phyloP scores from a whole-genome alignment of 2,797 vertebrate species.

The Lutjanus campechanus region DNA sequence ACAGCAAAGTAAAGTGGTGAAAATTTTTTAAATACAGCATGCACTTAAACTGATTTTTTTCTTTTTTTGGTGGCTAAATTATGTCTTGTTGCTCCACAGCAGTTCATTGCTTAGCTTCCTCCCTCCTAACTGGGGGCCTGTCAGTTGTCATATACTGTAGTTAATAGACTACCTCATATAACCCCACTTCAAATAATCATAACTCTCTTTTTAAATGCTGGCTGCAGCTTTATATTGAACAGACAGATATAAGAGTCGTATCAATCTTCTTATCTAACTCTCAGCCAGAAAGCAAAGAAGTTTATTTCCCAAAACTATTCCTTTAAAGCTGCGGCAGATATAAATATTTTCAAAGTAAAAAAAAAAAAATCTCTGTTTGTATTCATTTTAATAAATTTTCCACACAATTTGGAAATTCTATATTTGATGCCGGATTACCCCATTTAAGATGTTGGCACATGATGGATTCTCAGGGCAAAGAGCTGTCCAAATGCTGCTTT shows the following conservation, averaged over 20 bases:
- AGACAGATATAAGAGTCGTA: not conserved
- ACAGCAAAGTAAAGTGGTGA: no score
- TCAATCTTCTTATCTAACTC: not conserved
- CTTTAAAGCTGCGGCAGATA: not conserved
- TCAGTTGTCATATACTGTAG: no score
- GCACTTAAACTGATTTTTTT: no score
- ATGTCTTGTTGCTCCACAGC: no score
- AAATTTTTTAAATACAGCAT: no score
- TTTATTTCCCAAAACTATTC: not conserved
- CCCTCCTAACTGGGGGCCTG: no score
- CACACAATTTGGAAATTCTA: not conserved
- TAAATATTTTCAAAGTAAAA: not conserved
- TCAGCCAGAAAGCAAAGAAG: not conserved
- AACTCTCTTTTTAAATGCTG: not conserved
- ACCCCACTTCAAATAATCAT: no score
- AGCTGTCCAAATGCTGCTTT: constrained; percentile 22
- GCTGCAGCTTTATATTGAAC: not conserved
- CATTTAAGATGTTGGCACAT: constrained; percentile 19
- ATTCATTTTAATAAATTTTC: constrained; percentile 10
- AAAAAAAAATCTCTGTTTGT: not conserved
- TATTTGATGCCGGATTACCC: constrained; percentile 28
- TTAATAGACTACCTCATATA: no score
- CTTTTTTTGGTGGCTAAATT: no score
- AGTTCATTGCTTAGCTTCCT: no score
- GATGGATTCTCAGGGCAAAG: not conserved